Evolutionary conservation across 1,140 invertebrate species (phyloP).

Genomic region (Macrotrachela quadricornifera): DNA sequence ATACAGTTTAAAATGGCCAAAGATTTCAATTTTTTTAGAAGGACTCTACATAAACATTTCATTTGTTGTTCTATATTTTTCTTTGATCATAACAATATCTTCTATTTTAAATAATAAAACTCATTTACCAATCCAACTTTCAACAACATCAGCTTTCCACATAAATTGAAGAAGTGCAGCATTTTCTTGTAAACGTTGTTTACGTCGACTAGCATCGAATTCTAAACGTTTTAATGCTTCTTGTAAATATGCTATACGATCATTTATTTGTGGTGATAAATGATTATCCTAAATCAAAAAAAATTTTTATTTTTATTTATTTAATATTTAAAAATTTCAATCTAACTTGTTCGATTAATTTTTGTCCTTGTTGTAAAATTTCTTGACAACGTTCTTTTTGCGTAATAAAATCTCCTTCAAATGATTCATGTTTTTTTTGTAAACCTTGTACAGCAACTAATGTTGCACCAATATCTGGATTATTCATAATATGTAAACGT

Average conservation of each 20-base stretch:
- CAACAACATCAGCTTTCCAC: constrained; percentile 99
- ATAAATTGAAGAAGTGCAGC: constrained; percentile 94
- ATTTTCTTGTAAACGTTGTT: constrained; percentile 72
- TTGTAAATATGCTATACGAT: constrained; percentile 76
- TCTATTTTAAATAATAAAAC: no score
- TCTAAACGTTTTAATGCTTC: constrained; percentile 65
- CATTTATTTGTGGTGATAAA: constrained; percentile 42
- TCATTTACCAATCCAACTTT: constrained; percentile 69
- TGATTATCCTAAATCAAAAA: not conserved
- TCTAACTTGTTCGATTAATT: constrained; percentile 16
- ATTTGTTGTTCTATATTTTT: no score
- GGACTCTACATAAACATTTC: no score
- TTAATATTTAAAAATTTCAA: no score
- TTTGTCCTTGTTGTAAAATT: constrained; percentile 59
- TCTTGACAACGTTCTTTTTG: constrained; percentile 78
- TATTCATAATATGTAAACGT: constrained; percentile 69
- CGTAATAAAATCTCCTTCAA: constrained; percentile 85
- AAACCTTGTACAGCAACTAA: constrained; percentile 86
- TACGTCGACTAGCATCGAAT: constrained; percentile 55
- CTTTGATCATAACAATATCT: no score
- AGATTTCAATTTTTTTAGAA: no score
- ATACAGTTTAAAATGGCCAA: no score
- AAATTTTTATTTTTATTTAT: no score
- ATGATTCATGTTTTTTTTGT: constrained; percentile 94
- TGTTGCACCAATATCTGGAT: constrained; percentile 58